phyloP scores from a whole-genome alignment of 2,113 vertebrate genomes.

The Phaethon lepturus region DNA sequence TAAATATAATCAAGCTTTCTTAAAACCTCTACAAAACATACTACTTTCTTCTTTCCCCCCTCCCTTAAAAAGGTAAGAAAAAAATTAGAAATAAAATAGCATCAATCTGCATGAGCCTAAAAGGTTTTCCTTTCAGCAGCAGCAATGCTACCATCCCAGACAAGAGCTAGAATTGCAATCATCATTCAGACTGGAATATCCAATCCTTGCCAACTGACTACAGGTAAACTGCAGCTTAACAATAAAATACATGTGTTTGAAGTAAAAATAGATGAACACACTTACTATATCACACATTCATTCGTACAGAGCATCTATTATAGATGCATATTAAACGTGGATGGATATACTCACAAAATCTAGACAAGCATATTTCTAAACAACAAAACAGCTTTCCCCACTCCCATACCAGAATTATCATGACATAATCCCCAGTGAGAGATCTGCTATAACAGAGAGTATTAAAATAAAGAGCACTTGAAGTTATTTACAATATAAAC shows the following conservation, averaged over 20 bases:
- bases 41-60: background rate
- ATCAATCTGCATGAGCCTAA: background rate
- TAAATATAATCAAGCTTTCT: background rate
- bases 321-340: background rate
- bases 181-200: background rate
- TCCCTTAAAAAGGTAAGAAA: background rate
- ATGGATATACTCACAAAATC: background rate
- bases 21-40: background rate
- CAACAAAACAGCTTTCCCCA: background rate
- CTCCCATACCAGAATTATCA: background rate
- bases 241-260: background rate
- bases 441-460: slow-evolving; percentile 3
- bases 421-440: slow-evolving; percentile 8
- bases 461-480: slow-evolving; percentile 30
- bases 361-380: background rate
- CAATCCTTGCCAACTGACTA: background rate
- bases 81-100: background rate
- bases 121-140: background rate
- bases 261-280: background rate
- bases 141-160: background rate
- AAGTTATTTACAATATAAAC: slow-evolving; percentile 37
- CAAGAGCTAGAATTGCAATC: background rate
- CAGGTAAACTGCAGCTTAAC: background rate
- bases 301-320: background rate
- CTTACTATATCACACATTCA: background rate